Percentiles rank a stretch among this genome's conserved stretches.
Conservation (phyloP, 2,888 invertebrate species). For the Cancer borealis region DNA sequence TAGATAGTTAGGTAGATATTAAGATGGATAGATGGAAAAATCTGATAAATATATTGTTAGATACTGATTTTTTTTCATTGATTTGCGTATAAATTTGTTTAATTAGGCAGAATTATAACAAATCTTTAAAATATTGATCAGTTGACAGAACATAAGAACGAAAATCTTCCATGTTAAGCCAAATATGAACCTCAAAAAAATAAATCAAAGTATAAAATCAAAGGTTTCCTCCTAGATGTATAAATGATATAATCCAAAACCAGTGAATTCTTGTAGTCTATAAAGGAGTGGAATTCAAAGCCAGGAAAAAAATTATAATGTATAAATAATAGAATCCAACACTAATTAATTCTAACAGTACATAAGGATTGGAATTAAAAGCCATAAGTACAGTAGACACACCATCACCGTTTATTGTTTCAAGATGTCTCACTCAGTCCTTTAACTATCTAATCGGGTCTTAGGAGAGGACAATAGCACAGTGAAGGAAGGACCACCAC, state of each 20-base stretch:
- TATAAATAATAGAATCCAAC: neutral
- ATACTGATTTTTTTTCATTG: too few species aligned
- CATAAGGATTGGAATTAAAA: constrained; percentile 18
- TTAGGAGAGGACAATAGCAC: constrained; percentile 14
- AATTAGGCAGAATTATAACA: too few species aligned
- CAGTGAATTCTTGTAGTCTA: neutral
- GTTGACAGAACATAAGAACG: too few species aligned
- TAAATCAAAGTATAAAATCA: too few species aligned
- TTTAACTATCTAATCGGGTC: constrained; percentile 16
- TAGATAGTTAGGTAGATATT: neutral
- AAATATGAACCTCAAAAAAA: too few species aligned
- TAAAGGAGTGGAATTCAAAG: neutral
- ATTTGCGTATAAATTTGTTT: too few species aligned
- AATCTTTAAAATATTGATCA: too few species aligned
- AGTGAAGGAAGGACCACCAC: neutral
- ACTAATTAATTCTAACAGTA: neutral
- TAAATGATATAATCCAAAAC: neutral
- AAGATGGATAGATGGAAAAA: too few species aligned
- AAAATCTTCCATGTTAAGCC: too few species aligned
- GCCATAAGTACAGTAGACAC: constrained; percentile 61
- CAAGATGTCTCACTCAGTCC: constrained; percentile 48
- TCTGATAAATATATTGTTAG: too few species aligned
- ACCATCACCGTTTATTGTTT: constrained; percentile 65
- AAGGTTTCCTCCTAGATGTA: neutral
- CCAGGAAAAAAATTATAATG: neutral